phyloP scores from a whole-genome alignment of 2,113 vertebrate species.

The Hypomesus transpacificus region DNA sequence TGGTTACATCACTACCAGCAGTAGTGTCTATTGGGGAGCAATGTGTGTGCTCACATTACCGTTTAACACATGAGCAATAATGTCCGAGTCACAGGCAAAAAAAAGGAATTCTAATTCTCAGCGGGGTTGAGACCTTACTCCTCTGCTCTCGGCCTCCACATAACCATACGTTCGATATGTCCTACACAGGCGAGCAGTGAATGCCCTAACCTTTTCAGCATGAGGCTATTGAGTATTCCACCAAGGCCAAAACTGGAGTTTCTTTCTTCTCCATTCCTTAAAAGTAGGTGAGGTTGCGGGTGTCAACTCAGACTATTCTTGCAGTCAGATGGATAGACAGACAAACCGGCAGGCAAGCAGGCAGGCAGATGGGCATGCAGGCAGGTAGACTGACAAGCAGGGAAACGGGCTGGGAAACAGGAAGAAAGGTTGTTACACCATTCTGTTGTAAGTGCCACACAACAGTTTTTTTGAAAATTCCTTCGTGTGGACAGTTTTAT shows the following conservation, averaged over 20 bases:
- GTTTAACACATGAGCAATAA: conserved; percentile 9
- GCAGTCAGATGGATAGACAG: too few relatives aligned
- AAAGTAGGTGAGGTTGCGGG: too few relatives aligned
- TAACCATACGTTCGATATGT: conserved; percentile 22
- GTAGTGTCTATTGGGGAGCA: neutral
- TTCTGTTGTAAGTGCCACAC: too few relatives aligned
- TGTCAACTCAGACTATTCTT: too few relatives aligned
- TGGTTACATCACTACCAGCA: neutral
- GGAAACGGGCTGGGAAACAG: too few relatives aligned
- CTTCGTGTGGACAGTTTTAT: too few relatives aligned
- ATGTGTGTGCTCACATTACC: neutral
- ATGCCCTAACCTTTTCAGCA: conserved; percentile 16
- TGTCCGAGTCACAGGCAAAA: conserved; percentile 7
- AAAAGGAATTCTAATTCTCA: neutral
- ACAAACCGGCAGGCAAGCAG: too few relatives aligned
- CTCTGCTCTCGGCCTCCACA: neutral
- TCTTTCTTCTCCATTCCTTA: too few relatives aligned
- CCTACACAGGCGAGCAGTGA: conserved; percentile 13
- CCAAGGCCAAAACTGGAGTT: neutral
- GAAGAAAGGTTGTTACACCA: too few relatives aligned
- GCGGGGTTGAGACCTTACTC: neutral
- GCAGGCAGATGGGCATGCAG: too few relatives aligned
- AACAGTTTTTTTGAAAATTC: too few relatives aligned
- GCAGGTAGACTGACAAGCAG: too few relatives aligned
- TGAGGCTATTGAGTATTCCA: conserved; percentile 23